Percentiles rank a stretch among this genome's conserved stretches.
phyloP scores from a whole-genome alignment of 2,797 vertebrate species.

The Eutrigla gurnardus region DNA sequence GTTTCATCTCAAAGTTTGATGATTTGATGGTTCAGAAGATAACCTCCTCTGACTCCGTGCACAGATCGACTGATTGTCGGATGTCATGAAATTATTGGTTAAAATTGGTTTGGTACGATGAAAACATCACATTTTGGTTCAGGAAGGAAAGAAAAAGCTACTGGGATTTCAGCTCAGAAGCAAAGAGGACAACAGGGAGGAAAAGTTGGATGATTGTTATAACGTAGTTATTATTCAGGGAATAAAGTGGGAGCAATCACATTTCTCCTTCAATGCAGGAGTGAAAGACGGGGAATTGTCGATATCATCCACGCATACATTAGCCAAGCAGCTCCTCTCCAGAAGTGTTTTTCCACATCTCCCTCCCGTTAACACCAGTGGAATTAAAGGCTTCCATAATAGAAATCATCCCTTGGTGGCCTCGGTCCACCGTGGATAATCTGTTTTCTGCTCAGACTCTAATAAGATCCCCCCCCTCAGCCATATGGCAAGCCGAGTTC shows the following conservation, averaged over 20 bases:
- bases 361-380: conserved; percentile 20
- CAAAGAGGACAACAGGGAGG: conserved; percentile 9
- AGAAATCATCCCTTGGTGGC: conserved; percentile 62
- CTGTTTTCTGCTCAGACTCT: conserved; percentile 69
- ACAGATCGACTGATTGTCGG: no score
- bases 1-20: no score
- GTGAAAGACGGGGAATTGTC: neutral
- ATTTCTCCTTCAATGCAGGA: conserved; percentile 20
- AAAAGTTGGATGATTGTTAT: conserved; percentile 14
- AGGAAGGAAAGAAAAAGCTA: no score
- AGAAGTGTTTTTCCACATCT: conserved; percentile 29
- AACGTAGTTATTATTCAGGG: conserved; percentile 24
- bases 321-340: conserved; percentile 24
- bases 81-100: no score
- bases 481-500: conserved; percentile 61
- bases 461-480: conserved; percentile 68
- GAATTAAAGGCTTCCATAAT: conserved; percentile 73
- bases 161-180: neutral
- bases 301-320: conserved; percentile 7
- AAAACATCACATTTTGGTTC: no score
- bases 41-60: no score
- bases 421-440: conserved; percentile 71
- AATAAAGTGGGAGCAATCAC: conserved; percentile 5
- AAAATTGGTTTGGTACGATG: no score
- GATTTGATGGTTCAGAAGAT: no score